Percentiles rank a stretch among this genome's conserved stretches.
Conservation (phyloP, 2,797 vertebrate genomes). For the Gymnoscopelus braueri region DNA sequence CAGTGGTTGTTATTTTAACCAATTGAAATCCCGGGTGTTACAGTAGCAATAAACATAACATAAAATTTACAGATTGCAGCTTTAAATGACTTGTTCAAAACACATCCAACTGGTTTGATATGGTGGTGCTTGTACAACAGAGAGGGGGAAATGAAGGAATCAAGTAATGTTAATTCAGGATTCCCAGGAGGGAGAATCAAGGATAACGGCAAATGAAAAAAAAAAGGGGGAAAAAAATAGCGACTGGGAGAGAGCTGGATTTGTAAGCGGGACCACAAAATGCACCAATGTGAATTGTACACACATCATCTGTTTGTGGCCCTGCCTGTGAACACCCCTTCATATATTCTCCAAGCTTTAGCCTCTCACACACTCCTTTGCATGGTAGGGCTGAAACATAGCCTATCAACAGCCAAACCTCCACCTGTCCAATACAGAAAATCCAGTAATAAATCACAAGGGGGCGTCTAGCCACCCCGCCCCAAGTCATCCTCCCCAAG, state of each 20-base stretch:
- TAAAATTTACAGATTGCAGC: too few relatives aligned
- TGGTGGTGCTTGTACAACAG: too few relatives aligned
- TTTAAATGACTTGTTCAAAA: background rate
- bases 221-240: slow-evolving; percentile 11
- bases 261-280: slow-evolving; percentile 49
- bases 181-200: slow-evolving; percentile 55
- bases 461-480: slow-evolving; percentile 42
- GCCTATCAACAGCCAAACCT: slow-evolving; percentile 68
- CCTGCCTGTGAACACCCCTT: slow-evolving; percentile 46
- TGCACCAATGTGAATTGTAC: slow-evolving; percentile 41
- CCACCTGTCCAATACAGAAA: slow-evolving; percentile 75
- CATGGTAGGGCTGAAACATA: slow-evolving; percentile 51
- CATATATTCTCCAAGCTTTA: slow-evolving; percentile 26
- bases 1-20: too few relatives aligned
- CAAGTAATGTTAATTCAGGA: slow-evolving; percentile 52
- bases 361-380: slow-evolving; percentile 42
- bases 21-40: too few relatives aligned
- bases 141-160: too few relatives aligned
- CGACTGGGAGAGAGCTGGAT: slow-evolving; percentile 31
- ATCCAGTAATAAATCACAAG: slow-evolving; percentile 68
- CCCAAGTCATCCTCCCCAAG: slow-evolving; percentile 16
- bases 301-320: slow-evolving; percentile 51
- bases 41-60: too few relatives aligned
- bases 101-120: too few relatives aligned
- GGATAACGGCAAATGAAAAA: slow-evolving; percentile 62